Base-by-base conservation (phyloP, 2,888 invertebrate species). In the Petrolisthes cinctipes region DNA sequence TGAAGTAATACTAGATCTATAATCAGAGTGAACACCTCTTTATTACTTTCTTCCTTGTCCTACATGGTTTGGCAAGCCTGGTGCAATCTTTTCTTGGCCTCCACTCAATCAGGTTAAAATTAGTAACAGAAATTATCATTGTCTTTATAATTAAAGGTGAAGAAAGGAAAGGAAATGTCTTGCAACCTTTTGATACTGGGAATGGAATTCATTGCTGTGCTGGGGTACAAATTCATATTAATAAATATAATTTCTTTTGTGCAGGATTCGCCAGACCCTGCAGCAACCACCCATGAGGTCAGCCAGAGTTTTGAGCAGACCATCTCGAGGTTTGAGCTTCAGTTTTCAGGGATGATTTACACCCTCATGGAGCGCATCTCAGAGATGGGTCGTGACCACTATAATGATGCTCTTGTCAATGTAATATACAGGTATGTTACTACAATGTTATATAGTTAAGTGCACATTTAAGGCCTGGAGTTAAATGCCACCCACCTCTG, bases 321-420 rank as follows among this genome's bases (percentile, higher is more conserved):
- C 56, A 96, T 97, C 91, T 93, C 94, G 78, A 94, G 94, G 57
- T 95, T 96, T 92, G 96, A 96, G 91, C 93, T 94, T 78, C 94
- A 95, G 91, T 97, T 97, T 93, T 95, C 95, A 0, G 95, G 95
- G n/a, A 95, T 95, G 20, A 93, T 97, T 88, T 94, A 96, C 90
- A 95, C 95, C n/a, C 94, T 97, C 6, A 93, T 97, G 82, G 95
- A 96, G 91, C 95, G 96, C 93, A 96, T 97, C 91, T 95, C 96
- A 92, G 95, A 95, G 91, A 94, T 96, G 92, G 96, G 96, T 75
- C 94, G 95, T 79, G 95, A 95, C 92, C 95, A 95, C 91, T 96
- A 95, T 91, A 96, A 96, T 91, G 96, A 96, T 92, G 96, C 96
- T 92, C 94, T 97, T 82, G 95, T 96, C 91, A 97, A 96, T 92